These are phyloP conservation scores for Styela plicata DNA, from an alignment of 23 tunicate genomes.

Conservation along the genomic window DNA sequence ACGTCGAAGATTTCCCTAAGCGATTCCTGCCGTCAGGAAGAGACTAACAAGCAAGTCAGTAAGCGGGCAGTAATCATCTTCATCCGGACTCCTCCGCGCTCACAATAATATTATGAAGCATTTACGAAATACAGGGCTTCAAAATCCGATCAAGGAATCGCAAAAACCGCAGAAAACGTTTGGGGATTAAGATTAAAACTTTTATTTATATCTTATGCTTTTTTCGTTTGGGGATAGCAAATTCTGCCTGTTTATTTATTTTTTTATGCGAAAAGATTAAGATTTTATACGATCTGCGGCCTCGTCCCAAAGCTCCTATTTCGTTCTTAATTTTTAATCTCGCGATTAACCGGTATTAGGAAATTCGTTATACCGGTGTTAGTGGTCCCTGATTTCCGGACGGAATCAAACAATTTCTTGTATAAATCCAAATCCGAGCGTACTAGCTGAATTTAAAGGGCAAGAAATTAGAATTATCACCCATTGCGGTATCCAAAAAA, in stretches of 20 bases:
- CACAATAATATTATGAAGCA: no score
- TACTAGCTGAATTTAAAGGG: no score
- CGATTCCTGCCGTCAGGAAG: background rate
- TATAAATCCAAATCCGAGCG: no score
- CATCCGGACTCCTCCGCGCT: no score
- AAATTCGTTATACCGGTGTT: constrained; percentile 1
- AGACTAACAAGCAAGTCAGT: background rate
- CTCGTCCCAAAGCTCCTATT: constrained; percentile 17
- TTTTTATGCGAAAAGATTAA: background rate
- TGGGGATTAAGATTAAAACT: background rate
- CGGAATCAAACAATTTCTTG: no score
- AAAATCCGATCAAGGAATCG: background rate
- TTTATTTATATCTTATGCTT: background rate
- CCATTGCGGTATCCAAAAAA: no score
- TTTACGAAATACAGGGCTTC: background rate
- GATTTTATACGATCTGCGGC: background rate
- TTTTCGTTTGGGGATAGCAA: background rate
- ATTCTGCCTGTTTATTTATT: background rate
- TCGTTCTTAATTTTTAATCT: constrained; percentile 31
- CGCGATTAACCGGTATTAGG: constrained; percentile 19
- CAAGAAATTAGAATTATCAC: no score
- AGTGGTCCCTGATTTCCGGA: background rate
- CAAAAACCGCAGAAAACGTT: background rate
- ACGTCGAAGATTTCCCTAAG: background rate
- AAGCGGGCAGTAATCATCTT: background rate